Conservation (phyloP, 2,888 invertebrate species). For the Acanthosoma haemorrhoidale region DNA sequence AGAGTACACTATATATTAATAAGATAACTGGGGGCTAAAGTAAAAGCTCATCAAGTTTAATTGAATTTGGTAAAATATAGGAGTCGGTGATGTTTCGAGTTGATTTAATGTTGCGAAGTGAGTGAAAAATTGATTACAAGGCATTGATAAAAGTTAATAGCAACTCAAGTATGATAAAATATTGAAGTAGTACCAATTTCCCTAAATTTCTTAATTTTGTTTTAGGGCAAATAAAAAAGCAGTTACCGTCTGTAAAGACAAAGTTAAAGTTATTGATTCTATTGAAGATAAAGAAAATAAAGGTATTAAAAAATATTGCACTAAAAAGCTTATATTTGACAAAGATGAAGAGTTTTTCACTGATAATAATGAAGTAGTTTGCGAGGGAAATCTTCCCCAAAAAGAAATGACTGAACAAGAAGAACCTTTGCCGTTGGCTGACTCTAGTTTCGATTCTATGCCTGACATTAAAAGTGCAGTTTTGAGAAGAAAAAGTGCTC, state of each 20-base stretch:
- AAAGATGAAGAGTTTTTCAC: not conserved
- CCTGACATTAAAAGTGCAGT: not conserved
- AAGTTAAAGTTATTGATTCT: not conserved
- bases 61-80: too few species aligned
- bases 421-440: not conserved
- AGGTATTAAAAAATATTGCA: not conserved
- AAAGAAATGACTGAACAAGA: not conserved
- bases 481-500: slow-evolving; percentile 27
- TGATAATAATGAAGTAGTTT: not conserved
- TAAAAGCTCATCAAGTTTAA: too few species aligned
- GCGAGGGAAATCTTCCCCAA: not conserved
- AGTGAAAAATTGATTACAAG: too few species aligned
- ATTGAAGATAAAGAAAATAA: slow-evolving; percentile 12
- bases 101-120: too few species aligned
- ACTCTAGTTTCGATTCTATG: not conserved
- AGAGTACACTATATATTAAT: too few species aligned
- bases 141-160: too few species aligned
- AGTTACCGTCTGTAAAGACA: not conserved
- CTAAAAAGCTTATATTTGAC: slow-evolving; percentile 1
- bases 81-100: too few species aligned
- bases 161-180: too few species aligned
- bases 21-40: too few species aligned
- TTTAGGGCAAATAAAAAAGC: not conserved
- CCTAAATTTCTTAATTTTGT: not conserved
- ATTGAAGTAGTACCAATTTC: too few species aligned